phyloP scores from a whole-genome alignment of 2,888 invertebrate genomes.

The Dioctria rufipes region DNA sequence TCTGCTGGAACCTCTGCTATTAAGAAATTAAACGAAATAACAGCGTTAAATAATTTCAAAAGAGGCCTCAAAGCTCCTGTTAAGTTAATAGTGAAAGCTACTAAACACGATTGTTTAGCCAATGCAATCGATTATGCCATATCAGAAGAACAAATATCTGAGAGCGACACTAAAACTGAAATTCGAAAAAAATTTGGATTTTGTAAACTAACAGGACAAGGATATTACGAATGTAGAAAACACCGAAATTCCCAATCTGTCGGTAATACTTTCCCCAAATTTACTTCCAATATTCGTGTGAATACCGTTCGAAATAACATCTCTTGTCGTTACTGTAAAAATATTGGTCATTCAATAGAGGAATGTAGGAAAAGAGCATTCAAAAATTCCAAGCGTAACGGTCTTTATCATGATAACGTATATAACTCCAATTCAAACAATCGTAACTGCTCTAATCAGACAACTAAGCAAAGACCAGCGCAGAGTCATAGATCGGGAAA shows the following conservation, averaged over 20 bases:
- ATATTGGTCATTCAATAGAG: not conserved
- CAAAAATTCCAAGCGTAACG: not conserved
- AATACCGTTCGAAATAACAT: not conserved
- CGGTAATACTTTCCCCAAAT: not conserved
- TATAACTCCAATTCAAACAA: no score
- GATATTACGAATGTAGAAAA: not conserved
- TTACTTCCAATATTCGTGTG: not conserved
- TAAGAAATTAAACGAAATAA: no score
- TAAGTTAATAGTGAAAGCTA: not conserved
- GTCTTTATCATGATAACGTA: not conserved
- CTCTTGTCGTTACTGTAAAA: conserved; percentile 3
- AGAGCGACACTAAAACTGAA: not conserved
- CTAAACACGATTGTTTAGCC: not conserved
- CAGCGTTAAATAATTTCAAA: no score
- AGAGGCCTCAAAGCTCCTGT: not conserved
- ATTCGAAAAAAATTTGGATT: not conserved
- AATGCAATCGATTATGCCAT: not conserved
- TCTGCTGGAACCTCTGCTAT: no score
- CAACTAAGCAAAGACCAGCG: not conserved
- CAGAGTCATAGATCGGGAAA: not conserved
- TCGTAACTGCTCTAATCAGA: no score
- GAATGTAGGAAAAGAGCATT: not conserved
- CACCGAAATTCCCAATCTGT: not conserved
- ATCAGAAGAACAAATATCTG: not conserved
- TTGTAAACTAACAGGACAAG: not conserved